Conservation (phyloP, 2,113 vertebrate species). For the Dipodomys stephensi region DNA sequence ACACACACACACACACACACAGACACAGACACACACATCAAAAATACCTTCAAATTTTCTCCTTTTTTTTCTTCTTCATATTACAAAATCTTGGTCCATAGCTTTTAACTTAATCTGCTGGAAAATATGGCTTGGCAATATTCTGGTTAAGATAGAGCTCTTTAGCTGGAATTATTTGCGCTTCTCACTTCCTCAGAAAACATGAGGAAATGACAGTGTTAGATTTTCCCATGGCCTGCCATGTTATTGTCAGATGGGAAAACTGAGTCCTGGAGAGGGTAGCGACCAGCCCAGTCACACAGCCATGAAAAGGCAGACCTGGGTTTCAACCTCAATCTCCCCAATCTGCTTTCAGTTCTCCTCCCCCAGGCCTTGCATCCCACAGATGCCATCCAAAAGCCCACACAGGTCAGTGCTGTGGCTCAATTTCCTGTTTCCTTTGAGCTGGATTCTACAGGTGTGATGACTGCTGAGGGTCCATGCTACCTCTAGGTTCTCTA, state of each 20-base stretch:
- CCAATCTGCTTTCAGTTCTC: not conserved
- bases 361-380: not conserved
- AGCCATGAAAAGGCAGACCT: not conserved
- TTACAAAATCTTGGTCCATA: constrained; percentile 63
- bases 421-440: not conserved
- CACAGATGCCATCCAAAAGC: not conserved
- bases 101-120: constrained; percentile 76
- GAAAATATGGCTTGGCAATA: constrained; percentile 68
- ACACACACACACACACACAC: too few relatives aligned
- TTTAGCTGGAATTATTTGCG: constrained; percentile 83
- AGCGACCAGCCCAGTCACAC: not conserved
- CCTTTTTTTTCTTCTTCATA: constrained; percentile 64
- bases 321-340: not conserved
- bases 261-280: constrained; percentile 16
- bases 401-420: not conserved
- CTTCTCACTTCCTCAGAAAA: constrained; percentile 83
- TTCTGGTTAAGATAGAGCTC: constrained; percentile 68
- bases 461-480: not conserved
- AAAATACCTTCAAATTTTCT: constrained; percentile 2
- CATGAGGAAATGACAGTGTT: constrained; percentile 81
- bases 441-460: not conserved
- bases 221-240: constrained; percentile 68
- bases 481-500: not conserved
- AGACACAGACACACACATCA: too few relatives aligned
- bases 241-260: not conserved